Evolutionary conservation across 2,888 invertebrate species (phyloP).

Genomic region (Melieria crassipennis): DNA sequence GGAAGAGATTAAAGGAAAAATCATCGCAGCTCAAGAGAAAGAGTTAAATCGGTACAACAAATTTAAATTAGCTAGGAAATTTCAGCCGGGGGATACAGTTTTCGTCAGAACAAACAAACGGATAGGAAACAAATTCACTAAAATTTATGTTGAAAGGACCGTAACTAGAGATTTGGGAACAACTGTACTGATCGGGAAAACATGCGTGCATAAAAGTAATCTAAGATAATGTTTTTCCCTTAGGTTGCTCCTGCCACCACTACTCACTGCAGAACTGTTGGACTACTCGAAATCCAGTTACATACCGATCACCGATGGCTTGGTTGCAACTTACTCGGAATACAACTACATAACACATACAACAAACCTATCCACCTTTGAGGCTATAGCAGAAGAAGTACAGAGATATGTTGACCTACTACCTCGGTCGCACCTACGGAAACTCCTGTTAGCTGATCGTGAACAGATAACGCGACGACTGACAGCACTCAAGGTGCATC

Average conservation of each 20-base stretch:
- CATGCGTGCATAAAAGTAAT: conserved; percentile 3
- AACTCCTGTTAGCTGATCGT: too few relatives aligned
- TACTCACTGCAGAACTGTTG: not conserved
- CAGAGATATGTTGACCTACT: not conserved
- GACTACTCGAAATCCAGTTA: not conserved
- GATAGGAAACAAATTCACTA: conserved; percentile 32
- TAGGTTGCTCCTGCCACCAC: not conserved
- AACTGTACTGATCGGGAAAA: not conserved
- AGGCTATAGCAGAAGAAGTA: not conserved
- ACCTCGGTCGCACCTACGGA: not conserved
- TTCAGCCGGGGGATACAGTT: conserved; percentile 19
- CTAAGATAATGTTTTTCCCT: not conserved
- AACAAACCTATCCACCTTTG: not conserved
- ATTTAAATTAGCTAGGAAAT: not conserved
- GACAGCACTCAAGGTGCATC: too few relatives aligned
- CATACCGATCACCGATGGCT: not conserved
- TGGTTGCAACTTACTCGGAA: not conserved
- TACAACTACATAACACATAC: not conserved
- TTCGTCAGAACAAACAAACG: conserved; percentile 31
- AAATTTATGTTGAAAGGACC: conserved; percentile 20
- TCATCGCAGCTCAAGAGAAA: not conserved
- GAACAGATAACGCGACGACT: too few relatives aligned
- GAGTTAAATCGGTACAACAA: conserved; percentile 2
- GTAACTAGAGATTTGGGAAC: not conserved
- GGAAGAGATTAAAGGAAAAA: not conserved